Percentiles rank a stretch among this genome's conserved stretches.
phyloP scores from a whole-genome alignment of 2,113 vertebrate genomes.

The Myiozetetes cayanensis region DNA sequence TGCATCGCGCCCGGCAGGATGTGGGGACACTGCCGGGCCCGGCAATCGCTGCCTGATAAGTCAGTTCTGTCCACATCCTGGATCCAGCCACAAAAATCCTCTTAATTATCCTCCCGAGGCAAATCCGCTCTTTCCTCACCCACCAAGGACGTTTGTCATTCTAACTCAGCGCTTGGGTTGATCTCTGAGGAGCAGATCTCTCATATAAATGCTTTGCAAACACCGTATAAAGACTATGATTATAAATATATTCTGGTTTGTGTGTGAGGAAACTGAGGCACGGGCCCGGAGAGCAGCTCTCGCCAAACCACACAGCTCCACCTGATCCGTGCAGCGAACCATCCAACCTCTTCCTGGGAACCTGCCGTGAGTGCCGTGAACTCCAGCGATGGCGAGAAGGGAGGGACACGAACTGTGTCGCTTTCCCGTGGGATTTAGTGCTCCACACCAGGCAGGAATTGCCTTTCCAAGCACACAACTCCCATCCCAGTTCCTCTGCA shows the following conservation, averaged over 20 bases:
- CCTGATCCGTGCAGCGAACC: background rate
- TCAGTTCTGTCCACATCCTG: background rate
- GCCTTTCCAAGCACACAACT: background rate
- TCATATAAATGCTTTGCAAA: background rate
- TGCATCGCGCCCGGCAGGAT: accelerated
- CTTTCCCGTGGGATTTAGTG: background rate
- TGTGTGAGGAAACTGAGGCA: background rate
- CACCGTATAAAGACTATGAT: accelerated
- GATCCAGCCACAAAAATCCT: background rate
- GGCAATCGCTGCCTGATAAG: accelerated
- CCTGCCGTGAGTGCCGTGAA: accelerated
- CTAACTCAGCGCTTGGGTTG: accelerated
- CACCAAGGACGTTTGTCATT: background rate
- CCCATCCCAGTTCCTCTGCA: background rate
- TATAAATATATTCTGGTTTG: background rate
- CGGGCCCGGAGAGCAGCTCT: accelerated
- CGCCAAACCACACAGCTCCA: background rate
- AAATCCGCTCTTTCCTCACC: background rate
- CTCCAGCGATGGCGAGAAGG: accelerated
- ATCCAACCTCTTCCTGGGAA: accelerated
- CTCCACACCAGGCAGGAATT: background rate
- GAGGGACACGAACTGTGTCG: background rate
- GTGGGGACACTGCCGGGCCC: background rate
- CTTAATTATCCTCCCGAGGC: background rate
- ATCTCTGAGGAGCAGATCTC: background rate